phyloP scores from a whole-genome alignment of 2,888 invertebrate species.

The Plusia festucae region DNA sequence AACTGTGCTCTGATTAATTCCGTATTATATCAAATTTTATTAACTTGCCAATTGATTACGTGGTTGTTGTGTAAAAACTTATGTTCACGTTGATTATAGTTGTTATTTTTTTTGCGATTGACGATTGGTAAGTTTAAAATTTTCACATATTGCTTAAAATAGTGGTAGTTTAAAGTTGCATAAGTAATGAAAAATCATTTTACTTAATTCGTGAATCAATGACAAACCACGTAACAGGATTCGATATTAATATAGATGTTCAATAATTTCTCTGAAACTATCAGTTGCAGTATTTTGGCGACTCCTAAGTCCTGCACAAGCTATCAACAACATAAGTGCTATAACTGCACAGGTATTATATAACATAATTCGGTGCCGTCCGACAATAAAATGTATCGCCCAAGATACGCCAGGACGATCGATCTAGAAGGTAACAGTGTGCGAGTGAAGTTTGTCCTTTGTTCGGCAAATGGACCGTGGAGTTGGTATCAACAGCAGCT shows the following conservation, averaged over 20 bases:
- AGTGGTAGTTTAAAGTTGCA: too few relatives aligned
- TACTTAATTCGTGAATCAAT: too few relatives aligned
- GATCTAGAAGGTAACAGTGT: constrained; percentile 49
- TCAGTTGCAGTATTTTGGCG: neutral
- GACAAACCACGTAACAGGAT: too few relatives aligned
- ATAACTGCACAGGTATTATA: constrained; percentile 26
- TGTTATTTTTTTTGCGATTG: too few relatives aligned
- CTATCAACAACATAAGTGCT: neutral
- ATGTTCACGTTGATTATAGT: too few relatives aligned
- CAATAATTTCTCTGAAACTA: too few relatives aligned
- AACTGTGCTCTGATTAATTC: constrained; percentile 54
- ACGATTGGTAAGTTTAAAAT: too few relatives aligned
- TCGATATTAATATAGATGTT: too few relatives aligned
- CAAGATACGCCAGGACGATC: constrained; percentile 51
- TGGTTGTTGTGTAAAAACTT: too few relatives aligned
- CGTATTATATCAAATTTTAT: constrained; percentile 28
- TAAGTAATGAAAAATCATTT: too few relatives aligned
- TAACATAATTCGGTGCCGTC: constrained; percentile 42
- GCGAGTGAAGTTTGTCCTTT: constrained; percentile 7
- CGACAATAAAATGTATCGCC: constrained; percentile 48
- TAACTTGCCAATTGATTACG: constrained; percentile 36
- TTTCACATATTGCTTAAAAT: too few relatives aligned
- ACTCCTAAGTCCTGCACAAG: neutral
- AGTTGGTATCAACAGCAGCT: neutral
- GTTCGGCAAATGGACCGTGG: neutral